These are phyloP conservation scores for Amblyornis subalaris DNA, from an alignment of 2,113 vertebrate genomes.

Conservation along the genomic window DNA sequence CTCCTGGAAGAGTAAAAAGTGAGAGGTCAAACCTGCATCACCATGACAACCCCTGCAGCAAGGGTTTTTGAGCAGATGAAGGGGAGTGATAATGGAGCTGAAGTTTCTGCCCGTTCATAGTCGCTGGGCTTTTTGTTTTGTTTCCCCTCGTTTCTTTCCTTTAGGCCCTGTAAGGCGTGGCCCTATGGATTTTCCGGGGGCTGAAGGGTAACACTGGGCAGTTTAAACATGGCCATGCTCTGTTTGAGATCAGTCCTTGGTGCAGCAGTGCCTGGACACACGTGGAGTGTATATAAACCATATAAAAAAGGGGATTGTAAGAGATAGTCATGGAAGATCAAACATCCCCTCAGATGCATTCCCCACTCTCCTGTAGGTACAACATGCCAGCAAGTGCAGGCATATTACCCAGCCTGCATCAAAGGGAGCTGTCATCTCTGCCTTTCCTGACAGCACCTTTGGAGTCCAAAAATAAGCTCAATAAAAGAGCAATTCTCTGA, in stretches of 20 bases:
- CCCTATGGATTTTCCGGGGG: not conserved
- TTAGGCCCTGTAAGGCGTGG: not conserved
- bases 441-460: not conserved
- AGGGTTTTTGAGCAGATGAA: constrained; percentile 65
- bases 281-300: not conserved
- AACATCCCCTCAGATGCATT: not conserved
- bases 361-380: not conserved
- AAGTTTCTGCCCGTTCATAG: constrained; percentile 52
- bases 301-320: not conserved
- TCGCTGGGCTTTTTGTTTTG: not conserved
- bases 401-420: not conserved
- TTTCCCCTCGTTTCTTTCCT: not conserved
- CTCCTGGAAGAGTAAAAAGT: constrained; percentile 76
- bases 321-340: not conserved
- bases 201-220: not conserved
- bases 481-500: not conserved
- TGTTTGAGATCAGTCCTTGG: not conserved
- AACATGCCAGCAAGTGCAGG: not conserved
- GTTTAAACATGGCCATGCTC: not conserved
- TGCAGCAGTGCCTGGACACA: not conserved
- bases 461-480: not conserved
- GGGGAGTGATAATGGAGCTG: constrained; percentile 66
- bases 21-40: constrained; percentile 76
- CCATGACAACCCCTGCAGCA: constrained; percentile 75
- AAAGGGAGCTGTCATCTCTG: not conserved